Conservation (phyloP, 2,888 invertebrate species). For the Suillia variegata region DNA sequence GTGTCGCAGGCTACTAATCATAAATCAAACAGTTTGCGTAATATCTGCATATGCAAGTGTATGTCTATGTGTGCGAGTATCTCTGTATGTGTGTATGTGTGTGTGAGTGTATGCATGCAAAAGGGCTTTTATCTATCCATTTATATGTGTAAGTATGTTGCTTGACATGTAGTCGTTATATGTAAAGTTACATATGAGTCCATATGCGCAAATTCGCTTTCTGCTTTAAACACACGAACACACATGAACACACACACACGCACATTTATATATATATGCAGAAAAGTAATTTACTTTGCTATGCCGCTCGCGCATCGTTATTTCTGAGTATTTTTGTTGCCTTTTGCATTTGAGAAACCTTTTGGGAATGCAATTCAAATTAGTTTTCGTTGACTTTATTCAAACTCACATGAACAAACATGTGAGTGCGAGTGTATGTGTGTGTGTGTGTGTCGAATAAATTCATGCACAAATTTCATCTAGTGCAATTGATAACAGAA, state of each 20-base stretch:
- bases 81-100: not conserved
- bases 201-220: not conserved
- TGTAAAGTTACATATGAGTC: too few relatives aligned
- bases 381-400: not conserved
- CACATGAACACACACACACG: too few relatives aligned
- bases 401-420: not conserved
- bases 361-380: not conserved
- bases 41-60: not conserved
- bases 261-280: too few relatives aligned
- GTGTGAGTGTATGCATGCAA: not conserved
- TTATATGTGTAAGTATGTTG: not conserved
- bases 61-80: not conserved
- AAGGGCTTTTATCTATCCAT: too few relatives aligned
- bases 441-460: too few relatives aligned
- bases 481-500: not conserved
- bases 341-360: too few relatives aligned
- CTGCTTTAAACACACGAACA: not conserved
- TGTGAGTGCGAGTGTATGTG: not conserved
- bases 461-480: not conserved
- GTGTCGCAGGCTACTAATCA: not conserved
- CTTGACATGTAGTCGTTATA: not conserved
- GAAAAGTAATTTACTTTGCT: too few relatives aligned
- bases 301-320: too few relatives aligned
- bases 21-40: conserved; percentile 1
- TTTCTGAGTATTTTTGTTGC: too few relatives aligned